Percentiles rank a stretch among this genome's conserved stretches.
phyloP scores from a whole-genome alignment of 2,113 vertebrate genomes.

The Sphyrna mokarran region DNA sequence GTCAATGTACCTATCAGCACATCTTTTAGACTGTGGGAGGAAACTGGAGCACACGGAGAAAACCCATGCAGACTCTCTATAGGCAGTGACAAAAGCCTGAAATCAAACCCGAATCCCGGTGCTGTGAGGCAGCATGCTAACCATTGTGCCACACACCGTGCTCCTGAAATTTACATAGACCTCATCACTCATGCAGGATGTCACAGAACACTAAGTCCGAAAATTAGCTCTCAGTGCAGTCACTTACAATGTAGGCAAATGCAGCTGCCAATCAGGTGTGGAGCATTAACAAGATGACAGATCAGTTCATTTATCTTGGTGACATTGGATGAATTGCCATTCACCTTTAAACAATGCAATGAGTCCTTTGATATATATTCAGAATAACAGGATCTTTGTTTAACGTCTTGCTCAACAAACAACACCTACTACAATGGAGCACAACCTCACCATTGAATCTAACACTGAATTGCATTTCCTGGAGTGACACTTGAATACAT shows the following conservation, averaged over 20 bases:
- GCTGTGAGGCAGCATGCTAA: too few relatives aligned
- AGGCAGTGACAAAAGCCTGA: too few relatives aligned
- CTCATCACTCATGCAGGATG: neutral
- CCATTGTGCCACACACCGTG: too few relatives aligned
- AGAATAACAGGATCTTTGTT: neutral
- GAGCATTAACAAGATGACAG: neutral
- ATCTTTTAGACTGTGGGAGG: too few relatives aligned
- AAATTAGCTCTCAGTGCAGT: conserved; percentile 6
- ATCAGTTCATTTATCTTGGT: neutral
- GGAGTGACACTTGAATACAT: neutral
- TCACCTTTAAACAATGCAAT: neutral
- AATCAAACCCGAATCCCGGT: too few relatives aligned
- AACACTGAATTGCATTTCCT: neutral
- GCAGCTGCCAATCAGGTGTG: neutral
- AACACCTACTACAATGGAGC: neutral
- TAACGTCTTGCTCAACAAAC: neutral
- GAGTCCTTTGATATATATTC: neutral
- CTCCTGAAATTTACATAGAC: neutral
- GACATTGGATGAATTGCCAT: neutral
- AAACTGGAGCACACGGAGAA: too few relatives aligned
- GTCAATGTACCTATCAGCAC: too few relatives aligned
- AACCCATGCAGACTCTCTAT: too few relatives aligned
- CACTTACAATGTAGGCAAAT: neutral
- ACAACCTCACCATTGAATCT: neutral
- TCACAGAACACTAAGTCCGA: neutral